These are phyloP conservation scores for Periparus ater DNA, from an alignment of 2,797 vertebrate species.

Conservation along the genomic window DNA sequence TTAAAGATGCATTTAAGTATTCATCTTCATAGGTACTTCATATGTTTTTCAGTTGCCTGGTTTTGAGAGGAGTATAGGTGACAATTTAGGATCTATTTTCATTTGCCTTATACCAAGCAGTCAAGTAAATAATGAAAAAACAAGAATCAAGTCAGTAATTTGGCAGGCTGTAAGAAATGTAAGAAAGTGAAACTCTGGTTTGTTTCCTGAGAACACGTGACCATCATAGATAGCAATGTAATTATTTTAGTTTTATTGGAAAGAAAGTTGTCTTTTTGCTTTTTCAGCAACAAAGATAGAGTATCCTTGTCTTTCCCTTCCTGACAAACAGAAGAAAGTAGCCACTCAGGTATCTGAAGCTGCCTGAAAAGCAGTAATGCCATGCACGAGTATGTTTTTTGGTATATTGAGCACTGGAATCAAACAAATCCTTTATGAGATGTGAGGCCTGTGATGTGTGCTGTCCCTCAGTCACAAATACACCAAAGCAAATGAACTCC, in stretches of 20 bases:
- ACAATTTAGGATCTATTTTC: neutral
- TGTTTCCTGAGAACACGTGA: neutral
- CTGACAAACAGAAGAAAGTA: neutral
- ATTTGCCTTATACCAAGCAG: neutral
- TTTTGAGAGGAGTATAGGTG: neutral
- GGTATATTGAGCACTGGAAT: neutral
- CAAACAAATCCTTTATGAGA: neutral
- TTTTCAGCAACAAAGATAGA: neutral
- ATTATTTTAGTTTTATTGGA: neutral
- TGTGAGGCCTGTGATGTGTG: neutral
- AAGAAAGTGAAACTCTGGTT: neutral
- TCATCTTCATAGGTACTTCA: neutral
- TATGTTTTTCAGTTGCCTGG: neutral
- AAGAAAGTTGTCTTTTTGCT: neutral
- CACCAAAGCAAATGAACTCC: neutral
- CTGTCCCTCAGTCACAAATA: neutral
- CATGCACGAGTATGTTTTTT: neutral
- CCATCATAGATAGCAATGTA: accelerated
- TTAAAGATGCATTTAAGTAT: neutral
- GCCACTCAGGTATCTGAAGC: neutral
- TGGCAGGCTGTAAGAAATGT: neutral
- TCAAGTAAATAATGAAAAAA: neutral
- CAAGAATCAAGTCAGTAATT: neutral
- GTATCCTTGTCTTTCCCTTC: neutral
- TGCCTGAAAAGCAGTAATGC: neutral